These are phyloP conservation scores for Limosa lapponica DNA, from an alignment of 2,797 vertebrate genomes.

Conservation along the genomic window DNA sequence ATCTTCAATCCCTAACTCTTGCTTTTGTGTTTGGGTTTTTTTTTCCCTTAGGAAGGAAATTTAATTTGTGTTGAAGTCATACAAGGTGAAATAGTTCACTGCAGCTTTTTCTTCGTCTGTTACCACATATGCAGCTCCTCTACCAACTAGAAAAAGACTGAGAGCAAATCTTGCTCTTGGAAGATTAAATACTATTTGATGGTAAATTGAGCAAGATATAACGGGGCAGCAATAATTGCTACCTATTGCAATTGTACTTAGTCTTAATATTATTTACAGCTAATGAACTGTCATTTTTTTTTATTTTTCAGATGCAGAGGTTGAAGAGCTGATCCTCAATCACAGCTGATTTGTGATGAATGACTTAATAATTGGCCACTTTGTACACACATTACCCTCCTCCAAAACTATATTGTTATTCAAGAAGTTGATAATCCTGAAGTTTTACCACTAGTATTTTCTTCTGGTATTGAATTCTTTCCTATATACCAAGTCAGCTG, in stretches of 20 bases:
- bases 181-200: constrained; percentile 26
- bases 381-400: neutral
- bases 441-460: neutral
- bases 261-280: constrained; percentile 30
- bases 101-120: neutral
- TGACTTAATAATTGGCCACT: neutral
- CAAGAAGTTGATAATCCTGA: neutral
- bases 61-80: neutral
- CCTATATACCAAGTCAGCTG: neutral
- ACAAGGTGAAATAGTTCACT: neutral
- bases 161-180: neutral
- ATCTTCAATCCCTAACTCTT: neutral
- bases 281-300: constrained; percentile 15
- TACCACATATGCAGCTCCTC: neutral
- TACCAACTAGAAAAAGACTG: neutral
- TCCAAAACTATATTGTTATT: neutral
- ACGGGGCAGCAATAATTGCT: constrained; percentile 15
- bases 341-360: neutral
- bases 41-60: neutral
- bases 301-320: constrained; percentile 42
- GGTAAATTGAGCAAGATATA: constrained; percentile 36
- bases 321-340: constrained; percentile 37
- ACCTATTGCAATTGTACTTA: neutral
- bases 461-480: neutral
- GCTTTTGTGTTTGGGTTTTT: neutral